Conservation (phyloP, 2,113 vertebrate genomes). For the Chloebia gouldiae region DNA sequence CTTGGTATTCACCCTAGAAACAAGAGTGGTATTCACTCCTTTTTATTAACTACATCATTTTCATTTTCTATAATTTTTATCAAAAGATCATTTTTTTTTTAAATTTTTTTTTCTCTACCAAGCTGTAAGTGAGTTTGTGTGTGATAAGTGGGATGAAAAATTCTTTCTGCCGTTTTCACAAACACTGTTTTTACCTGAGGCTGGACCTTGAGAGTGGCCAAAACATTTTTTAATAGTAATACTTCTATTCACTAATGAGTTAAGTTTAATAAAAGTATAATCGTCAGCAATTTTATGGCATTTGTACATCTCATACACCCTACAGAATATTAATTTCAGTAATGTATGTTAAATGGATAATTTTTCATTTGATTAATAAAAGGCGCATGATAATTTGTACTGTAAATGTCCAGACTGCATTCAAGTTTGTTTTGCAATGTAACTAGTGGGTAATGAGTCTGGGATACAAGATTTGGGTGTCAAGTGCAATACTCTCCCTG, state of each 20-base stretch:
- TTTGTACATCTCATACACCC: constrained; percentile 30
- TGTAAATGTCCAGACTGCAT: neutral
- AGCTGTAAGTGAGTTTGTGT: neutral
- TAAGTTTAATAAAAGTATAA: constrained; percentile 51
- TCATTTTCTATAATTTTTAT: constrained; percentile 14
- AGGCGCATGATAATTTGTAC: neutral
- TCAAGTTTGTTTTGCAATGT: neutral
- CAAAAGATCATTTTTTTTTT: neutral
- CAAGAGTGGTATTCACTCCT: neutral
- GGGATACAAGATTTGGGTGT: neutral
- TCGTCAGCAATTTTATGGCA: constrained; percentile 37
- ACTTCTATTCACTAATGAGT: constrained; percentile 70
- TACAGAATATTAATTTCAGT: constrained; percentile 46
- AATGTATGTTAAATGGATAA: neutral
- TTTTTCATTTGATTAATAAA: constrained; percentile 12
- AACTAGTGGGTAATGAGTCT: neutral
- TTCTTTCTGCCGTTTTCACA: constrained; percentile 55
- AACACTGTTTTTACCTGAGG: constrained; percentile 73
- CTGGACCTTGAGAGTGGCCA: constrained; percentile 74
- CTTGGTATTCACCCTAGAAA: neutral
- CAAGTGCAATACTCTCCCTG: neutral
- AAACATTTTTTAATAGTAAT: constrained; percentile 66
- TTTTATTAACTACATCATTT: neutral
- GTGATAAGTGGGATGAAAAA: constrained; percentile 25
- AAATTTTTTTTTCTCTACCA: neutral